A percentile compares a stretch with the other conserved stretches of the same genome.
phyloP scores from a whole-genome alignment of 2,113 vertebrate species.

The Miniopterus natalensis region DNA sequence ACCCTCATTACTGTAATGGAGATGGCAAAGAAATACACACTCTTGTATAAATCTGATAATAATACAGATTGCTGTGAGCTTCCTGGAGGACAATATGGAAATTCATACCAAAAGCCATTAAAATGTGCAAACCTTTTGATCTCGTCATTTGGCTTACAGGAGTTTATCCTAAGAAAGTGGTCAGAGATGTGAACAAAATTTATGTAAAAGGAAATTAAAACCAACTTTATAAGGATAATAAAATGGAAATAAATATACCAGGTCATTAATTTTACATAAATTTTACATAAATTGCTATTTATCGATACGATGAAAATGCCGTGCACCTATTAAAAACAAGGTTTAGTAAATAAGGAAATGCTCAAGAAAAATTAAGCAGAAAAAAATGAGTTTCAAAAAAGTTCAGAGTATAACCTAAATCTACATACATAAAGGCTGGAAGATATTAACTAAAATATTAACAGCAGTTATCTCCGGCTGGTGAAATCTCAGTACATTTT shows the following conservation, averaged over 20 bases:
- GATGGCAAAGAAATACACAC: constrained; percentile 46
- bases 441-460: constrained; percentile 9
- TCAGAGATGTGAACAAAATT: constrained; percentile 38
- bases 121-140: constrained; percentile 15
- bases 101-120: constrained; percentile 36
- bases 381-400: neutral
- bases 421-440: neutral
- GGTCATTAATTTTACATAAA: constrained; percentile 21
- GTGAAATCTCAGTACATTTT: neutral
- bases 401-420: neutral
- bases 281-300: constrained; percentile 16
- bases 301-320: neutral
- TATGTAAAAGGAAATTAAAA: constrained; percentile 18
- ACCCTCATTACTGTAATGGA: constrained; percentile 55
- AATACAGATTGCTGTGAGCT: constrained; percentile 57
- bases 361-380: constrained; percentile 22
- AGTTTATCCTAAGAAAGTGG: constrained; percentile 46
- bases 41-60: constrained; percentile 46
- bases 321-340: neutral
- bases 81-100: constrained; percentile 54
- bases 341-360: neutral
- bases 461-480: neutral
- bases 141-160: neutral
- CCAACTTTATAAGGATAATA: neutral
- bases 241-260: constrained; percentile 25